Percentiles rank a stretch among this genome's conserved stretches.
phyloP scores from a whole-genome alignment of 1,140 invertebrate genomes.

The Tachypleus tridentatus region DNA sequence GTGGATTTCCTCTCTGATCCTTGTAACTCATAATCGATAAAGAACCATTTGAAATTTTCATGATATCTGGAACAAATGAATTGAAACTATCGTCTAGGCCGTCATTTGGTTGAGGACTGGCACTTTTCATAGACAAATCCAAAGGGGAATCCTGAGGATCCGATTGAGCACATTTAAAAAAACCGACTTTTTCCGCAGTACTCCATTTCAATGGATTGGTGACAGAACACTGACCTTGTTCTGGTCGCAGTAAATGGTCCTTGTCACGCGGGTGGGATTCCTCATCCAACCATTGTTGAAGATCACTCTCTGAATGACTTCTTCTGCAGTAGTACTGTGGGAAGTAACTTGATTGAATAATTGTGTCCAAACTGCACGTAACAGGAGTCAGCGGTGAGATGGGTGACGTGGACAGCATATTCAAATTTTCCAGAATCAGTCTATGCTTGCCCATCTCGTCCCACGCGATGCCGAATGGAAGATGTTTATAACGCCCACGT shows the following conservation, averaged over 20 bases:
- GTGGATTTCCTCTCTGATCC: too few species aligned
- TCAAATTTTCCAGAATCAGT: slow-evolving; percentile 36
- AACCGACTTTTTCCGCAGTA: slow-evolving; percentile 22
- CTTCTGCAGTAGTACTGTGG: slow-evolving; percentile 48
- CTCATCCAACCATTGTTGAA: slow-evolving; percentile 28
- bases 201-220: slow-evolving; percentile 35
- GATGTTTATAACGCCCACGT: slow-evolving; percentile 27
- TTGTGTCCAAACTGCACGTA: slow-evolving; percentile 18
- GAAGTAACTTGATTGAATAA: slow-evolving; percentile 55
- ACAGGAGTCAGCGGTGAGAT: slow-evolving; percentile 26
- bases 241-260: slow-evolving; percentile 9
- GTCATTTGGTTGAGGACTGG: neutral
- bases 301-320: slow-evolving; percentile 60
- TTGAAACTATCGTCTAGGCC: neutral
- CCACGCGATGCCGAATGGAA: slow-evolving; percentile 3
- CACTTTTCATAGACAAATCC: slow-evolving; percentile 63
- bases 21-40: too few species aligned
- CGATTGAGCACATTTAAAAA: slow-evolving; percentile 26
- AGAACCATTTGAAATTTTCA: too few species aligned
- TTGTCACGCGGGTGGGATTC: slow-evolving; percentile 26
- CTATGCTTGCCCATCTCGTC: slow-evolving; percentile 38
- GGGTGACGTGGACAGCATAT: slow-evolving; percentile 37
- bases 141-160: slow-evolving; percentile 65
- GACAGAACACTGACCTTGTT: slow-evolving; percentile 27
- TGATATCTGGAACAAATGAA: neutral